These are phyloP conservation scores for Penaeus chinensis DNA, from an alignment of 1,140 invertebrate genomes.

Conservation along the genomic window DNA sequence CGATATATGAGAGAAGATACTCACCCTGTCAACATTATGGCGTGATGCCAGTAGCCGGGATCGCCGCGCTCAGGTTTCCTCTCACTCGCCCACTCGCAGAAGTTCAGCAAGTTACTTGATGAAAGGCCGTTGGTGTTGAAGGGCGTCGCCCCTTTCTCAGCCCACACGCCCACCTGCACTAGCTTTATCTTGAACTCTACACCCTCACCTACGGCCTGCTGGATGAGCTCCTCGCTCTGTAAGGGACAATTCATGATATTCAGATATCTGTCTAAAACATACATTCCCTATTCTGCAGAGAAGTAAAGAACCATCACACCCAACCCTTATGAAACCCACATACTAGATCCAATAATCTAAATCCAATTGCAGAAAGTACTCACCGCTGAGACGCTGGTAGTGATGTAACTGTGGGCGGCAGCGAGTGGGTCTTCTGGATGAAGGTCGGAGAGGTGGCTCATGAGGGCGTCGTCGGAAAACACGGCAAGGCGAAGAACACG, in stretches of 20 bases:
- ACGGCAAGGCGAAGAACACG: background rate
- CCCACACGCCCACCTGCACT: constrained; percentile 47
- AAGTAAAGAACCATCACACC: background rate
- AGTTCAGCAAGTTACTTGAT: constrained; percentile 14
- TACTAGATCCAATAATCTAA: background rate
- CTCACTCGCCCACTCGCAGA: constrained; percentile 43
- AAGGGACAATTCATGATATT: background rate
- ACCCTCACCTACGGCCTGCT: background rate
- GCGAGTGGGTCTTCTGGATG: background rate
- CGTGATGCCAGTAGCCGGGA: constrained; percentile 45
- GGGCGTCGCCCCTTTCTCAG: constrained; percentile 15
- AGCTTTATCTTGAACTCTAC: constrained; percentile 9
- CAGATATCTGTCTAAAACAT: background rate
- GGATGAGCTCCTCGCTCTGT: constrained; percentile 34
- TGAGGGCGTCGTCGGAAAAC: background rate
- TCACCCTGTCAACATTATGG: constrained; percentile 42
- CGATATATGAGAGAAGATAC: background rate
- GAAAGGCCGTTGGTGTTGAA: constrained; percentile 2
- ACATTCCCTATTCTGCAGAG: background rate
- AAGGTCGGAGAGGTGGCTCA: background rate
- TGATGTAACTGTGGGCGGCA: background rate
- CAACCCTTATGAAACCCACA: background rate
- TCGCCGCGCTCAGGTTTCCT: background rate
- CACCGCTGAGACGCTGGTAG: background rate
- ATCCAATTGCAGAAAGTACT: background rate